These are phyloP conservation scores for Drosophila ogumai DNA, from an alignment of 1,140 invertebrate species.

Conservation along the genomic window DNA sequence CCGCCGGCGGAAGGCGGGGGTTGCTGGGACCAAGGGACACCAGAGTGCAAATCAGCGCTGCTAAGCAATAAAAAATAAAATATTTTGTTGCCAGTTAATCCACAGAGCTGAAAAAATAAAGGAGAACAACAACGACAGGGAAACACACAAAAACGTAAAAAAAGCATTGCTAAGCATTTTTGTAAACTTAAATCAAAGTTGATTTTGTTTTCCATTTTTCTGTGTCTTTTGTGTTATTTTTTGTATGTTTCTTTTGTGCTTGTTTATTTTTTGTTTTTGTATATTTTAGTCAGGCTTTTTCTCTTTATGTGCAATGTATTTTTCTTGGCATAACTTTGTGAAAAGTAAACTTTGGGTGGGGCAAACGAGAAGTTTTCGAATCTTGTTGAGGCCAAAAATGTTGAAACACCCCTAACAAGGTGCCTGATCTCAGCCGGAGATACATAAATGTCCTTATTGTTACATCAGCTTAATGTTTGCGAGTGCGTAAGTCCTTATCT, in stretches of 20 bases:
- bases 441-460: slow-evolving; percentile 30
- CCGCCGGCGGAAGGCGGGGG: not conserved
- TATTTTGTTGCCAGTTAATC: slow-evolving; percentile 82
- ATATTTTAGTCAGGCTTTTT: slow-evolving; percentile 38
- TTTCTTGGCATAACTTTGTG: slow-evolving; percentile 67
- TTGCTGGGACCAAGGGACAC: slow-evolving; percentile 21
- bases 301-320: slow-evolving; percentile 62
- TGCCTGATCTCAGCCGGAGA: slow-evolving; percentile 7
- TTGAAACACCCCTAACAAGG: slow-evolving; percentile 26
- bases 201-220: slow-evolving; percentile 63
- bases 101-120: slow-evolving; percentile 58
- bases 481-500: not conserved
- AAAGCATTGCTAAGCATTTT: slow-evolving; percentile 80
- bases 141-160: slow-evolving; percentile 66
- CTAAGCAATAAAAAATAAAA: slow-evolving; percentile 83
- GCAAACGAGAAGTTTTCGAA: slow-evolving; percentile 5
- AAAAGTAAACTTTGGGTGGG: slow-evolving; percentile 19
- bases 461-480: slow-evolving; percentile 6
- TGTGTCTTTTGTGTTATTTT: slow-evolving; percentile 44
- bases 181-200: slow-evolving; percentile 84
- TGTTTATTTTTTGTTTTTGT: slow-evolving; percentile 34
- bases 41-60: slow-evolving; percentile 74
- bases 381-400: slow-evolving; percentile 15
- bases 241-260: slow-evolving; percentile 37
- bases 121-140: slow-evolving; percentile 38